A percentile compares a stretch with the other conserved stretches of the same genome.
These are phyloP conservation scores for Apostichopus californicus DNA, from an alignment of 35 echinoderm and acorn worm species.

Conservation along the genomic window DNA sequence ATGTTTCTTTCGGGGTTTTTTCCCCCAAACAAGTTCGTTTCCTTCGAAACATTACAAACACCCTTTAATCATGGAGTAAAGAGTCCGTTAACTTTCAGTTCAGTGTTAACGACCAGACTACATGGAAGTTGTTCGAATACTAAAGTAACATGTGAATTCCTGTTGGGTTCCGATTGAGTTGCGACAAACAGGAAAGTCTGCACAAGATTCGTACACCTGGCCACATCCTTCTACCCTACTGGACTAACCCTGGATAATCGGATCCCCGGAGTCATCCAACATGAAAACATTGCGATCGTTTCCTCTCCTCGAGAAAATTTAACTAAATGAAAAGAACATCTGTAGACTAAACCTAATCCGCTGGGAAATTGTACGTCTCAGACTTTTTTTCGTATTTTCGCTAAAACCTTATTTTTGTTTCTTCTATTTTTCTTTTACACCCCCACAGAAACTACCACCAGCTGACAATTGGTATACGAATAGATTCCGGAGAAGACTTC, in stretches of 20 bases:
- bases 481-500: too few species aligned
- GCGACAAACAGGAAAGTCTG: conserved; percentile 20
- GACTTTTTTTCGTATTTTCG: too few species aligned
- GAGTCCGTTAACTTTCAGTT: background rate
- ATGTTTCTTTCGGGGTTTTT: too few species aligned
- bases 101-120: conserved; percentile 34
- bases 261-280: conserved; percentile 24
- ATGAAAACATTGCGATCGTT: conserved; percentile 39
- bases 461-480: too few species aligned
- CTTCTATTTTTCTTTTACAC: too few species aligned
- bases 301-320: background rate
- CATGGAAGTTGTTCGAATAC: conserved; percentile 36
- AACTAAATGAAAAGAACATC: conserved; percentile 32
- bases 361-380: background rate
- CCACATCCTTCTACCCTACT: conserved; percentile 21
- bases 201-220: conserved; percentile 32
- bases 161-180: conserved; percentile 18
- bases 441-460: too few species aligned
- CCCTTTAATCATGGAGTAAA: background rate
- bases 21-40: too few species aligned
- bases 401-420: too few species aligned
- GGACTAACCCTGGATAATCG: conserved; percentile 39
- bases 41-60: too few species aligned
- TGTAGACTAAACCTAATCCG: background rate
- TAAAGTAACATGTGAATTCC: conserved; percentile 52